These are phyloP conservation scores for Prinia subflava DNA, from an alignment of 2,113 vertebrate genomes.

Conservation along the genomic window DNA sequence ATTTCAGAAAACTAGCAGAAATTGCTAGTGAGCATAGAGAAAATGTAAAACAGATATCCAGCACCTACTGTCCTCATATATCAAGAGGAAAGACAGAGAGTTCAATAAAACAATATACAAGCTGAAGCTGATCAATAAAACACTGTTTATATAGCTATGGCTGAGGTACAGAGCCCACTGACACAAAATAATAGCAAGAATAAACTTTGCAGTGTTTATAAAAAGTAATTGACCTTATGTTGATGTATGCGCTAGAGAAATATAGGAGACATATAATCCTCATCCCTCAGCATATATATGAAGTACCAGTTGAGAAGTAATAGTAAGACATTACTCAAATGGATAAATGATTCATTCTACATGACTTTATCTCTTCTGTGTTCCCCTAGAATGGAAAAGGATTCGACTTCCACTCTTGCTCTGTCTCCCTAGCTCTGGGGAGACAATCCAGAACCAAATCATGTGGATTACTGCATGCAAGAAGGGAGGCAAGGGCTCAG, in stretches of 20 bases:
- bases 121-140: not conserved
- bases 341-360: not conserved
- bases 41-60: not conserved
- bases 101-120: not conserved
- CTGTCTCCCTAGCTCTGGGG: not conserved
- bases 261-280: not conserved
- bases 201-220: not conserved
- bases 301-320: not conserved
- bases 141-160: not conserved
- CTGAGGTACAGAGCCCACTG: not conserved
- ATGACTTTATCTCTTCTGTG: not conserved
- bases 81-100: not conserved
- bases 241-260: not conserved
- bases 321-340: not conserved
- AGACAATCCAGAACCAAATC: not conserved
- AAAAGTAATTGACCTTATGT: not conserved
- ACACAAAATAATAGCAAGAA: not conserved
- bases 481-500: not conserved
- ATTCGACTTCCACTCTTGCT: accelerated
- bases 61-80: not conserved
- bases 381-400: not conserved
- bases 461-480: accelerated
- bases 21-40: not conserved
- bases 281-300: not conserved
- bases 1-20: not conserved